Conservation (phyloP, 2,888 invertebrate genomes). For the Nomada ferruginata region DNA sequence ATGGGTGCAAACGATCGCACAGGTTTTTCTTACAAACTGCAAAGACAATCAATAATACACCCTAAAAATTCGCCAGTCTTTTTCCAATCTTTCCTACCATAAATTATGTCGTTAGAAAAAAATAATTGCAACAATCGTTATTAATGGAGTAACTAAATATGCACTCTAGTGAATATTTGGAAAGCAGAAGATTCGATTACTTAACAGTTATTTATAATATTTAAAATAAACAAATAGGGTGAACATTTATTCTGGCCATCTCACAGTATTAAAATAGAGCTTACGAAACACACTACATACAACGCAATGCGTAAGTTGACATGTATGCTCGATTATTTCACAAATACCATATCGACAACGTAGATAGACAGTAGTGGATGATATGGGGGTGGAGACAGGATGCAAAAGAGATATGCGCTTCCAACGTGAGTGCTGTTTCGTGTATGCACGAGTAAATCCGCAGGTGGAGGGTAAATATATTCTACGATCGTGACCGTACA, state of each 20-base stretch:
- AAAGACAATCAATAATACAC: no score
- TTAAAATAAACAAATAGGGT: no score
- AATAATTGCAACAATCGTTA: background rate
- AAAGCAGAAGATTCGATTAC: background rate
- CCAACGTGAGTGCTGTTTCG: slow-evolving; percentile 79
- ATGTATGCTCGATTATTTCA: slow-evolving; percentile 50
- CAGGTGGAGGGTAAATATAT: slow-evolving; percentile 75
- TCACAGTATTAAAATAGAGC: background rate
- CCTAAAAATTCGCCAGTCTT: no score
- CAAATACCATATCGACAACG: slow-evolving; percentile 46
- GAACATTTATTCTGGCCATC: slow-evolving; percentile 7
- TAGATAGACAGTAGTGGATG: slow-evolving; percentile 42
- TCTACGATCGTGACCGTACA: slow-evolving; percentile 54
- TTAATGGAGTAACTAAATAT: background rate
- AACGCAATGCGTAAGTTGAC: slow-evolving; percentile 18
- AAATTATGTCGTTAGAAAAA: no score
- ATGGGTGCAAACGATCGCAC: no score
- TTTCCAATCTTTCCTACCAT: no score
- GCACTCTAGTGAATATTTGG: background rate
- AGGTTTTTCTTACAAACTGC: no score
- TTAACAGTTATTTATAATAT: background rate
- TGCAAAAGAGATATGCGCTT: slow-evolving; percentile 65
- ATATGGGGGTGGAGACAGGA: slow-evolving; percentile 15
- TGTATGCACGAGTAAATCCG: slow-evolving; percentile 80
- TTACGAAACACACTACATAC: background rate